These are phyloP conservation scores for Crypturellus tataupa DNA, from an alignment of 2,797 vertebrate species.

Conservation along the genomic window DNA sequence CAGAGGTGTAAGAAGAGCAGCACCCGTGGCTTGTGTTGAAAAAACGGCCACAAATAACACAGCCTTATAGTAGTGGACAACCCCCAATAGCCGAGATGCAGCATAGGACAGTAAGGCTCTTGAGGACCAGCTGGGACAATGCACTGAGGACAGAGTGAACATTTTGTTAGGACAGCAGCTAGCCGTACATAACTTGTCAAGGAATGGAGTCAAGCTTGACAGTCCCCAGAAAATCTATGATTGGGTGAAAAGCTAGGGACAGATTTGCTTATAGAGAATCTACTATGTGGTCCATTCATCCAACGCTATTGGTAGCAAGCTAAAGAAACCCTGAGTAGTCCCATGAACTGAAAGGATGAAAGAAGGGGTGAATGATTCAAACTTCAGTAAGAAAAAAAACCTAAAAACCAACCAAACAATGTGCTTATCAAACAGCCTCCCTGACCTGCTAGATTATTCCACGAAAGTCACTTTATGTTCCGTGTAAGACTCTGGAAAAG, in stretches of 20 bases:
- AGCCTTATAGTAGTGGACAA: constrained; percentile 68
- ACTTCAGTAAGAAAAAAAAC: not conserved
- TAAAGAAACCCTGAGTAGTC: constrained; percentile 26
- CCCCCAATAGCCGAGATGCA: not conserved
- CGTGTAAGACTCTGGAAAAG: not conserved
- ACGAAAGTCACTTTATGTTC: not conserved
- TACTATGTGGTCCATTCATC: not conserved
- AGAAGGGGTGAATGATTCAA: not conserved
- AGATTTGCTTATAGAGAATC: constrained; percentile 27
- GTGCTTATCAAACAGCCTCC: not conserved
- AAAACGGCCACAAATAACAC: constrained; percentile 65
- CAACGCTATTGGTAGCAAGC: not conserved
- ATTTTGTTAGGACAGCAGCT: constrained; percentile 28
- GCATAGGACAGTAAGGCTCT: not conserved
- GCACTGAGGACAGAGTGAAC: constrained; percentile 44
- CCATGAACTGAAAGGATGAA: not conserved
- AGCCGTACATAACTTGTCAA: not conserved
- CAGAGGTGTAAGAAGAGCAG: constrained; percentile 36
- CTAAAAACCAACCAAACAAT: not conserved
- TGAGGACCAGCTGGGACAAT: constrained; percentile 41
- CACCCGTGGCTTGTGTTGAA: not conserved
- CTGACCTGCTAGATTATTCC: not conserved
- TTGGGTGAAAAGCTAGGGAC: constrained; percentile 31
- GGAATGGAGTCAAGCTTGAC: not conserved
- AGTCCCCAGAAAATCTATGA: not conserved